Percentiles rank a stretch among this genome's conserved stretches.
These are phyloP conservation scores for Chrysomallon squamiferum DNA, from an alignment of 1,140 invertebrate species.

Conservation along the genomic window DNA sequence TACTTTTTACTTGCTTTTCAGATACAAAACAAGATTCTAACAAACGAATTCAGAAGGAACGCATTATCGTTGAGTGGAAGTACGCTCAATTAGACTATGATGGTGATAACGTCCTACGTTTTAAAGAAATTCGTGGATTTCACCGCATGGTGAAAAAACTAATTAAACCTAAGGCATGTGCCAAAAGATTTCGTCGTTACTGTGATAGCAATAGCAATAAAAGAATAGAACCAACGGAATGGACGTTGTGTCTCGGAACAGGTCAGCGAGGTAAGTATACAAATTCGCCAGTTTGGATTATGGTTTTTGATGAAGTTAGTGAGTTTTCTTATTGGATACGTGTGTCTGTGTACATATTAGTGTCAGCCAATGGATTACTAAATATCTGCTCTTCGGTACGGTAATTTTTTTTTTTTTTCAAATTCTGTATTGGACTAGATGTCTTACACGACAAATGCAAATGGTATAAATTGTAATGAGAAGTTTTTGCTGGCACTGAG, in stretches of 20 bases:
- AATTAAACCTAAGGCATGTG: slow-evolving; percentile 86
- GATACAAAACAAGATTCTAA: not conserved
- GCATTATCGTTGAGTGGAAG: slow-evolving; percentile 79
- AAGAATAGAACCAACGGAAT: slow-evolving; percentile 77
- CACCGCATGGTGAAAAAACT: slow-evolving; percentile 82
- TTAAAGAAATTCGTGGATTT: slow-evolving; percentile 80
- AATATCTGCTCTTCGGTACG: not conserved
- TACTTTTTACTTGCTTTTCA: no score
- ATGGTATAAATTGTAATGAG: no score
- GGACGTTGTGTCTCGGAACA: slow-evolving; percentile 80
- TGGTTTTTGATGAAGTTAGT: not conserved
- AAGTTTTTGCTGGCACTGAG: no score
- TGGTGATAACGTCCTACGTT: slow-evolving; percentile 76
- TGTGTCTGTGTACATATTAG: not conserved
- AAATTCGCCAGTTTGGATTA: not conserved
- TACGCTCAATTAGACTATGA: slow-evolving; percentile 82
- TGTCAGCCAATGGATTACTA: not conserved
- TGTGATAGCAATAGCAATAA: slow-evolving; percentile 84
- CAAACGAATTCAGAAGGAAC: slow-evolving; percentile 10
- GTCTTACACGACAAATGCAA: no score
- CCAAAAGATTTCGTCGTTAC: slow-evolving; percentile 82
- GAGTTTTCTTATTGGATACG: not conserved
- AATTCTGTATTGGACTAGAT: no score
- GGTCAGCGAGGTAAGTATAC: slow-evolving; percentile 62
- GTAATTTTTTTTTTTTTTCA: not conserved